These are phyloP conservation scores for Pyrochroa serraticornis DNA, from an alignment of 2,888 invertebrate genomes.

Conservation along the genomic window DNA sequence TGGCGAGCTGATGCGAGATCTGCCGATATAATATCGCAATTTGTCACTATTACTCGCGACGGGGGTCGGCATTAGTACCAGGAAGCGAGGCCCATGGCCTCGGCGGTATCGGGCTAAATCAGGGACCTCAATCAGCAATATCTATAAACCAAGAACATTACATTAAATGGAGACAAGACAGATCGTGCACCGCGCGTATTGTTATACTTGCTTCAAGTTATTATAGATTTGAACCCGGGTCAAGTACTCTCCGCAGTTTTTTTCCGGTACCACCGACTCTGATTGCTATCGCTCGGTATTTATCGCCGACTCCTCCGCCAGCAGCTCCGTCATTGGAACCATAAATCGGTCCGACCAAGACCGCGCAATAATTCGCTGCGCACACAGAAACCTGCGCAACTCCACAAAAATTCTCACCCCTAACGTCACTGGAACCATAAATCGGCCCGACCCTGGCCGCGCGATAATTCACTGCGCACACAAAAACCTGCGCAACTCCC, in stretches of 20 bases:
- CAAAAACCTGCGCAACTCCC: not conserved
- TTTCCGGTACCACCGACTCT: conserved; percentile 30
- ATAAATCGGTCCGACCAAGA: no score
- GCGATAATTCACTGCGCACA: no score
- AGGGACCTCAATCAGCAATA: conserved; percentile 48
- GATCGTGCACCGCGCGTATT: conserved; percentile 53
- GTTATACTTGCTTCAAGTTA: conserved; percentile 53
- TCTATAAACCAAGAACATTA: conserved; percentile 47
- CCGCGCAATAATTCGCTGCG: no score
- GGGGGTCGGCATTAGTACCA: conserved; percentile 35
- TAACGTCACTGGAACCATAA: no score
- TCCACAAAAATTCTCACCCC: no score
- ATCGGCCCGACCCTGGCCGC: no score
- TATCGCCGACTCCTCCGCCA: conserved; percentile 28
- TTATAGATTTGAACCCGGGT: conserved; percentile 55
- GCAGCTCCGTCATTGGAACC: conserved; percentile 10
- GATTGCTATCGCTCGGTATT: conserved; percentile 42
- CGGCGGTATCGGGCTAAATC: conserved; percentile 42
- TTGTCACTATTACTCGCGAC: conserved; percentile 44
- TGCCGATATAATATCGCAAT: conserved; percentile 43
- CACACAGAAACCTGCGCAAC: not conserved
- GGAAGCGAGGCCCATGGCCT: conserved; percentile 31
- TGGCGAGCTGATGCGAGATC: conserved; percentile 30
- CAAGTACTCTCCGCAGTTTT: conserved; percentile 38
- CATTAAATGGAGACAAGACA: conserved; percentile 48